phyloP scores from a whole-genome alignment of 1,140 invertebrate species.

The Drosophila navojoa region DNA sequence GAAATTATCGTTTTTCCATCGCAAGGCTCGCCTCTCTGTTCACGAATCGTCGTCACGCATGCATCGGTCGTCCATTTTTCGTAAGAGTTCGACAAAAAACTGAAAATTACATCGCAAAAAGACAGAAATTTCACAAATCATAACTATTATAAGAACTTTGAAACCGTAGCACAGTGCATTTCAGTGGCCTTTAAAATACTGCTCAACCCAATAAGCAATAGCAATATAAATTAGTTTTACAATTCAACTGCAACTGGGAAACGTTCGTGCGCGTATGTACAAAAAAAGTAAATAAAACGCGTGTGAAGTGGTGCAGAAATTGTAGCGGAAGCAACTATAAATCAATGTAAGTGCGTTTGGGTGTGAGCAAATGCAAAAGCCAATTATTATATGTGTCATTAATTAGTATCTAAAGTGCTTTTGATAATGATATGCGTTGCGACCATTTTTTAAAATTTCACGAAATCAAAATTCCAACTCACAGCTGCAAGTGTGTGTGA shows the following conservation, averaged over 20 bases:
- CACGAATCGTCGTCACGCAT: conserved; percentile 61
- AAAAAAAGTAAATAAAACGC: conserved; percentile 78
- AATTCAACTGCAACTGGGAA: conserved; percentile 32
- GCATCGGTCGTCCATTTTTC: conserved; percentile 75
- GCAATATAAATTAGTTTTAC: conserved; percentile 52
- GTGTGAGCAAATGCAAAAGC: conserved; percentile 12
- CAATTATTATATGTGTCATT: conserved; percentile 16
- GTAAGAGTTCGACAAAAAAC: conserved; percentile 61
- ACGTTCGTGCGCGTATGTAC: conserved; percentile 64
- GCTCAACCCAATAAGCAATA: conserved; percentile 69
- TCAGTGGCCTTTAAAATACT: conserved; percentile 79
- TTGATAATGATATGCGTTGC: conserved; percentile 77
- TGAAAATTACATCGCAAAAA: conserved; percentile 64
- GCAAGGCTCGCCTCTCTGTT: conserved; percentile 29
- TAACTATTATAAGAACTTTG: conserved; percentile 28
- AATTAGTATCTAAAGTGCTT: conserved; percentile 30
- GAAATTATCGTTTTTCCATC: conserved; percentile 18
- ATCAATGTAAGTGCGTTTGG: conserved; percentile 64
- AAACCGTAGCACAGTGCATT: conserved; percentile 62
- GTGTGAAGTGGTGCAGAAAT: conserved; percentile 76
- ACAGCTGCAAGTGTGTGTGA: conserved; percentile 51
- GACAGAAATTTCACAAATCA: conserved; percentile 38
- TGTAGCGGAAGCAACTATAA: conserved; percentile 38
- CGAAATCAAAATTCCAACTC: conserved; percentile 81
- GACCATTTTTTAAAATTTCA: conserved; percentile 82